Base-by-base conservation (phyloP, 2,888 invertebrate genomes). In the Bimastos eiseni region DNA sequence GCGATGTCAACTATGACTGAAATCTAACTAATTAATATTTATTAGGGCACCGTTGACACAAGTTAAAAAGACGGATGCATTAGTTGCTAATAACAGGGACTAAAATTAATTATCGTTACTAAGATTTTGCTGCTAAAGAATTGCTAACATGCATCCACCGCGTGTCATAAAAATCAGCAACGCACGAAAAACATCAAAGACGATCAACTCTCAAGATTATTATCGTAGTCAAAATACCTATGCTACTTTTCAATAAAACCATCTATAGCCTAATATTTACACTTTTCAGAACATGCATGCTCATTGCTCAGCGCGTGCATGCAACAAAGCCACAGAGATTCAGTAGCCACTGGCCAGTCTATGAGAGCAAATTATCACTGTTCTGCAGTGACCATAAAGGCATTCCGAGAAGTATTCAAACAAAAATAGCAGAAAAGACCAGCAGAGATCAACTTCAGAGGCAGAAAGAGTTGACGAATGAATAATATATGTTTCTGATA, bases 61-160 rank as follows among this genome's bases (percentile, higher is more conserved):
- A 70, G 70, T 70, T n/a, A 70, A 70, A 70, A 44, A 70, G n/a
- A n/a, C 70, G 30, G 70, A 70, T 70, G n/a, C 30, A 70, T 70
- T 70, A 70, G 1, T n/a, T 70, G n/a, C 70, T 70, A 70, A n/a
- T 70, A n/a, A 8, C n/a, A 70, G n/a, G 70, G 70, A 11, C 70
- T 70, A 70, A 70, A 70, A 70, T 70, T 70, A 70, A 70, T 70
- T 70, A 70, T 70, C 3, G 30, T 70, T 70, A 70, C 30, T n/a
- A 70, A 70, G 70, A 30, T 70, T 70, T n/a, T 70, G 70, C 70
- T 70, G 70, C 30, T n/a, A 70, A 70, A 2, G 70, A 70, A 70
- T 70, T 70, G 70, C 70, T 70, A 70, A 70, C n/a, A 70, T n/a
- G 70, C 70, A 70, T 70, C 70, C 70, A 70, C 70, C 70, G n/a